A percentile compares a stretch with the other conserved stretches of the same genome.
Evolutionary conservation across 2,113 vertebrate species (phyloP).

Genomic region (Lota lota): DNA sequence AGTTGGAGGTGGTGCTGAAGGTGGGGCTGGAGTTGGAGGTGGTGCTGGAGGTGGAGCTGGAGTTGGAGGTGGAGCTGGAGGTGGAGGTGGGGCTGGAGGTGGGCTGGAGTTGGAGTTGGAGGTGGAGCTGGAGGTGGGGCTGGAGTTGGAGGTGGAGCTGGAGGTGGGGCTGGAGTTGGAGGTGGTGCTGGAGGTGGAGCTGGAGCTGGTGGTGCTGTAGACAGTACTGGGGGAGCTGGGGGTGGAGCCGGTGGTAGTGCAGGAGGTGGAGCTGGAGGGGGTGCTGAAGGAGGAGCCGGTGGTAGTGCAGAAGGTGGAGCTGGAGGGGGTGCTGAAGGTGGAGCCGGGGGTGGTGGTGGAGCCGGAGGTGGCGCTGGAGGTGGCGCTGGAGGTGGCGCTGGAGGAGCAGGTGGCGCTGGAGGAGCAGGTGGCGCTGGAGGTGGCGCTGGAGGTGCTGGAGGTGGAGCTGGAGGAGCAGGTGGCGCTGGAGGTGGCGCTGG

Average conservation of each 20-base stretch:
- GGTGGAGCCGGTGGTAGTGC: neutral
- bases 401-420: neutral
- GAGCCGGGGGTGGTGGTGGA: constrained; percentile 1
- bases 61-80: constrained; percentile 11
- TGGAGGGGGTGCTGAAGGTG: neutral
- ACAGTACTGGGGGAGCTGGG: neutral
- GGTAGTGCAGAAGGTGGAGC: neutral
- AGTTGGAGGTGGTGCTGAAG: constrained; percentile 12
- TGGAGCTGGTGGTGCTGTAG: neutral
- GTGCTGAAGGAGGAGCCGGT: neutral
- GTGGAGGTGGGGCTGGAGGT: constrained; percentile 1
- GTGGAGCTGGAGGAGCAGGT: neutral
- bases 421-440: neutral
- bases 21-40: neutral
- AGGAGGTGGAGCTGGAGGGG: neutral
- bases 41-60: neutral
- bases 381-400: neutral
- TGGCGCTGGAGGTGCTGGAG: neutral
- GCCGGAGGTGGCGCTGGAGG: neutral
- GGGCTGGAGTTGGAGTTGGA: constrained; percentile 21
- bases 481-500: neutral
- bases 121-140: constrained; percentile 12
- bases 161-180: neutral
- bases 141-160: constrained; percentile 20
- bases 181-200: neutral